Percentiles rank a stretch among this genome's conserved stretches.
phyloP scores from a whole-genome alignment of 2,113 vertebrate genomes.

The Elaphurus davidianus region DNA sequence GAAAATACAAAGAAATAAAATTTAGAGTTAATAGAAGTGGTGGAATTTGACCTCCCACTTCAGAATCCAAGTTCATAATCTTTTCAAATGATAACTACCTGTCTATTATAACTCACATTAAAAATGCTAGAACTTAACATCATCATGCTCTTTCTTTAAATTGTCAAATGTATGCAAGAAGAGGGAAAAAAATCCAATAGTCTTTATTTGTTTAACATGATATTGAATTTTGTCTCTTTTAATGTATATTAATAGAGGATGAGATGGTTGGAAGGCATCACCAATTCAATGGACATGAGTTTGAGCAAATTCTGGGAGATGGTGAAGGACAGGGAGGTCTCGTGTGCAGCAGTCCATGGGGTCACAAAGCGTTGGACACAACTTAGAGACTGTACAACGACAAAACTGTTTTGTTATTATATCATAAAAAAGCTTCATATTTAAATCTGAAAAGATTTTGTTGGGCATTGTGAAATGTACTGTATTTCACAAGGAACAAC shows the following conservation, averaged over 20 bases:
- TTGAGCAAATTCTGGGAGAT: neutral
- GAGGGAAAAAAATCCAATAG: neutral
- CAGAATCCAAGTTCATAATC: neutral
- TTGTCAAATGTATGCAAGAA: neutral
- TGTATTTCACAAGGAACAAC: neutral
- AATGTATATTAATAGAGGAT: neutral
- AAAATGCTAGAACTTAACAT: neutral
- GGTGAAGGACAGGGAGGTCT: neutral
- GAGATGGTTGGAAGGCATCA: neutral
- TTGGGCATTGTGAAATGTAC: neutral
- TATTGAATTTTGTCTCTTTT: neutral
- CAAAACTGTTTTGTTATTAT: neutral
- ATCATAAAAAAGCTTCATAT: neutral
- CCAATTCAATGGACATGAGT: neutral
- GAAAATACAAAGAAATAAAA: neutral
- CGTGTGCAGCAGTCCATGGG: neutral
- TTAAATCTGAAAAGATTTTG: neutral
- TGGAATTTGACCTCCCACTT: neutral
- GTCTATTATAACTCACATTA: neutral
- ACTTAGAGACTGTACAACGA: neutral
- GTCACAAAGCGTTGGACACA: fast-evolving
- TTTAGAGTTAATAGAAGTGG: neutral
- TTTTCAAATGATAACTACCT: neutral
- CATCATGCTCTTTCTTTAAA: neutral
- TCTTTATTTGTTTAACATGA: neutral